Evolutionary conservation across 92 coral and sea anemone species (phyloP), one percentile per base, ranked within the genome.

Genomic region (Paragorgia papillata): DNA sequence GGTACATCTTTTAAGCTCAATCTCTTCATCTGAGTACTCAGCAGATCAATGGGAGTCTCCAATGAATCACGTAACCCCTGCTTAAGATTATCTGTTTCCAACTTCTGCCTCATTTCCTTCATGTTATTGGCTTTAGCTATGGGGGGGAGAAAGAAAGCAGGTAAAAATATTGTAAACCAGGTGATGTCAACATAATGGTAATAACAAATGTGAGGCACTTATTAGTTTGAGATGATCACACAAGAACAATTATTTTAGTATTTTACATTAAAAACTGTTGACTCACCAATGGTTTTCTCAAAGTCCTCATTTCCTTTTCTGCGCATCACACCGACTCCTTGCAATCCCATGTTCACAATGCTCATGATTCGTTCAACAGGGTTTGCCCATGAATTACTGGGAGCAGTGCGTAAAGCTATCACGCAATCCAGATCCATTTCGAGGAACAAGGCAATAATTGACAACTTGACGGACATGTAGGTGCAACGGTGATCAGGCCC

Each of bases 401-500:
- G 84, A 39, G 78, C 77, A 3, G 84, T 67, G 2, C 84, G 20
- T 50, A 80, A 30, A 2, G 84, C 84, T 20, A 60, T 39, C 69
- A 80, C 7, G 55, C 56, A 40, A 44, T 80, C 84, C 15, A 80
- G 65, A 62, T 80, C 84, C 19, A 67, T 59, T 8, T 30, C 29
- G 15, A 32, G 61, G 30, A 57, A 80, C 25, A 80, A 20, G 27
- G 84, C 51, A 40, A 79, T 65, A 51, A 66, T 24, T 18, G 81
- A 20, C 39, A 75, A 26, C 55, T 75, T 29, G 25, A 75, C 81
- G 32, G 81, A 37, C n/a, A n/a, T n/a, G n/a, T n/a, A n/a, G n/a
- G n/a, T n/a, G n/a, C n/a, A n/a, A n/a, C n/a, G n/a, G n/a, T 67
- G 84, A 55, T 80, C 84, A 37, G 84, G 84, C 9, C 78, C 78